phyloP scores from a whole-genome alignment of 2,888 invertebrate species.

The Exocentrus adspersus region DNA sequence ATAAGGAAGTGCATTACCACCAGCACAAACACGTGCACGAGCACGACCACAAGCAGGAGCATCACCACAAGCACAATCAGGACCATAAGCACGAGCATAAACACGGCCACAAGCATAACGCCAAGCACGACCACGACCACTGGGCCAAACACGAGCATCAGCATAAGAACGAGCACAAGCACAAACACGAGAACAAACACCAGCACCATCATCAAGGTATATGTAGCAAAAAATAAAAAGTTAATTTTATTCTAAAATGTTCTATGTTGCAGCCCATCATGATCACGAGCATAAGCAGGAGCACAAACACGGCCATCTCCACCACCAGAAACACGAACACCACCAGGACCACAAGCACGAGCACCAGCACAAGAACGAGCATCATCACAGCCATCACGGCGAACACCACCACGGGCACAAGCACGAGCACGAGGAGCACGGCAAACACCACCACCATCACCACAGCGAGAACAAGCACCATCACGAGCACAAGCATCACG shows the following conservation, averaged over 20 bases:
- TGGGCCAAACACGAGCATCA: constrained; percentile 22
- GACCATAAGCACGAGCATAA: constrained; percentile 42
- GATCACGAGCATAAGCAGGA: constrained; percentile 38
- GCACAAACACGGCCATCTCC: constrained; percentile 38
- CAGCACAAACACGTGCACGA: constrained; percentile 56
- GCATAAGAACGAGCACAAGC: constrained; percentile 38
- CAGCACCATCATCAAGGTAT: constrained; percentile 38
- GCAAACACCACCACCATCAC: constrained; percentile 36
- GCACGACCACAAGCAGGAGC: constrained; percentile 53
- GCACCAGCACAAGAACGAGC: constrained; percentile 44
- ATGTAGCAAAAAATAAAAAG: not conserved
- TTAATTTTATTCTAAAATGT: too few species aligned
- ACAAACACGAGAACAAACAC: constrained; percentile 39
- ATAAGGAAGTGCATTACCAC: constrained; percentile 54
- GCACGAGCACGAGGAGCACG: constrained; percentile 39
- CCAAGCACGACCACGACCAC: constrained; percentile 33
- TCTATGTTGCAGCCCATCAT: constrained; percentile 34
- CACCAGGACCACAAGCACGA: constrained; percentile 42
- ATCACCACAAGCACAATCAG: constrained; percentile 45
- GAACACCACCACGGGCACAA: constrained; percentile 41
- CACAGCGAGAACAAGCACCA: constrained; percentile 35
- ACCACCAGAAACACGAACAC: constrained; percentile 42
- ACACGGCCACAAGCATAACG: constrained; percentile 37
- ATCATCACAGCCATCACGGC: constrained; percentile 44
- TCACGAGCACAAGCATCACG: constrained; percentile 28